These are phyloP conservation scores for Amblyjoppa fuscipennis DNA, from an alignment of 2,888 invertebrate genomes.

Conservation along the genomic window DNA sequence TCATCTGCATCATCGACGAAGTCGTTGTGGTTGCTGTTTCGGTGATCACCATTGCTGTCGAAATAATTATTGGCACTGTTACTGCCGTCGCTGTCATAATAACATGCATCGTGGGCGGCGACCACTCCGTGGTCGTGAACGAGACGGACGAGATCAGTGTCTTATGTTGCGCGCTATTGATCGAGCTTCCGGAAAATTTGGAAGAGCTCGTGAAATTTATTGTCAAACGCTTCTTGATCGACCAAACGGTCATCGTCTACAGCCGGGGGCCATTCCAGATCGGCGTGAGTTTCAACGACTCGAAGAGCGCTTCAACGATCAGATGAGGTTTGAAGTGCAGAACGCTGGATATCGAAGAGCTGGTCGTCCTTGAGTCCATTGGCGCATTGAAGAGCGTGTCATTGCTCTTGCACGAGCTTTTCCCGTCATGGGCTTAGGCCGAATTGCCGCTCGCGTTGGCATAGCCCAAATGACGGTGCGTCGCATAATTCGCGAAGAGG, in stretches of 20 bases:
- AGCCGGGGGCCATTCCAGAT: constrained; percentile 36
- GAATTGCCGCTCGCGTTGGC: constrained; percentile 52
- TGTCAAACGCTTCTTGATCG: background rate
- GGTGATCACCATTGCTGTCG: background rate
- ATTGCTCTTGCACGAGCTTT: constrained; percentile 48
- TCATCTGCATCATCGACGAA: background rate
- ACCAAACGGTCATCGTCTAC: background rate
- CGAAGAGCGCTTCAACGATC: constrained; percentile 54
- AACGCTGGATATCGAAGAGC: constrained; percentile 52
- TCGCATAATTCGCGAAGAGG: constrained; percentile 48
- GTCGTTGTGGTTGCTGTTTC: no score
- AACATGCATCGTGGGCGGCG: constrained; percentile 37
- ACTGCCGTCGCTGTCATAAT: constrained; percentile 7
- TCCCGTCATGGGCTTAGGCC: constrained; percentile 53
- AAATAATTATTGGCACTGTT: background rate
- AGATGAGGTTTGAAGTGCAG: constrained; percentile 52
- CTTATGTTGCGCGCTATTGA: constrained; percentile 41
- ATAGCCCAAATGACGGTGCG: constrained; percentile 50
- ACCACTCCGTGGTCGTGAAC: constrained; percentile 45
- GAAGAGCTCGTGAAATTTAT: constrained; percentile 48
- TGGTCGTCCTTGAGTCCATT: constrained; percentile 21
- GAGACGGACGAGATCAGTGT: constrained; percentile 48
- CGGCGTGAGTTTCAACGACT: constrained; percentile 60
- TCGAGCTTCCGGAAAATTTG: constrained; percentile 43
- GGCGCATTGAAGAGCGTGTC: no score